Conservation (phyloP, 2,113 vertebrate genomes). For the Cyanoramphus novaezelandiae region DNA sequence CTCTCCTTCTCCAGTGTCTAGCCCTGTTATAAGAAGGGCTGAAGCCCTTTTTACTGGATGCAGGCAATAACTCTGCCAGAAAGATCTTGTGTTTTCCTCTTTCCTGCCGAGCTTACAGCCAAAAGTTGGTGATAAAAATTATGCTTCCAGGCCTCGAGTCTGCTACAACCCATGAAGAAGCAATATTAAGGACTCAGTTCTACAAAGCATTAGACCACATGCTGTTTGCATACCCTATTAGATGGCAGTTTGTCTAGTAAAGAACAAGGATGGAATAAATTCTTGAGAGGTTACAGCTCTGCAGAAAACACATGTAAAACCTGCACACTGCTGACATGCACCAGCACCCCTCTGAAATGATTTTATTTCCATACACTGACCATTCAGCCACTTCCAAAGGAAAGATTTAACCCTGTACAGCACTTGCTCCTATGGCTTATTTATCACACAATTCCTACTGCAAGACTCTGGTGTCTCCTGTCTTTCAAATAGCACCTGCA, state of each 20-base stretch:
- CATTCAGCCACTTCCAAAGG: neutral
- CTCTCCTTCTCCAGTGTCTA: neutral
- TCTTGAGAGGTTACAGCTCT: neutral
- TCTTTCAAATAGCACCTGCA: neutral
- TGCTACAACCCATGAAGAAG: neutral
- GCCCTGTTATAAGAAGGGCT: neutral
- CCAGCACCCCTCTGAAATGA: neutral
- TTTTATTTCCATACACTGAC: neutral
- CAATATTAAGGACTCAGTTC: neutral
- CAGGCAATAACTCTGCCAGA: neutral
- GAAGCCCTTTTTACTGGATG: neutral
- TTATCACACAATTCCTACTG: neutral
- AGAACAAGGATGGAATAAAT: neutral
- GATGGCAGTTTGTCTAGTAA: neutral
- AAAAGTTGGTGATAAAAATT: neutral
- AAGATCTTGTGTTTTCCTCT: neutral
- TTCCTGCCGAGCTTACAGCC: neutral
- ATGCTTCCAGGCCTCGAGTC: neutral
- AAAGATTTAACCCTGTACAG: neutral
- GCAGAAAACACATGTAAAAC: neutral
- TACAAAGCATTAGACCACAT: neutral
- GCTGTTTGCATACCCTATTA: neutral
- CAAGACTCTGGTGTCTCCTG: neutral
- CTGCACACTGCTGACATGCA: rapidly evolving
- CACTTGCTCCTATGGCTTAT: neutral